Conservation (phyloP, 1,140 invertebrate species). For the Hydropsyche tenuis region DNA sequence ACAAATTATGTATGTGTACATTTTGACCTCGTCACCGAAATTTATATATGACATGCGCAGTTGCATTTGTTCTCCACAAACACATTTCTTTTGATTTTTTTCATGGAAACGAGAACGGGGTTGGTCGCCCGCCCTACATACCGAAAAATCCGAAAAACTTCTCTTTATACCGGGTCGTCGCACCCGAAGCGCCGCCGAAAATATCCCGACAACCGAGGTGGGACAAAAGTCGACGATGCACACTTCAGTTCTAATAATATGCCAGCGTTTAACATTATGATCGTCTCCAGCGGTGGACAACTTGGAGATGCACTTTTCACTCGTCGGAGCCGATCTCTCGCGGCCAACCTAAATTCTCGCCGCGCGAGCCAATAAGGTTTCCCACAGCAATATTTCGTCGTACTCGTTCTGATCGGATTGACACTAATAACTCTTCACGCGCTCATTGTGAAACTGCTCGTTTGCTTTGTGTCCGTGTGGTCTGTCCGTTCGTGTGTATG, state of each 20-base stretch:
- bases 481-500: neutral
- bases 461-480: neutral
- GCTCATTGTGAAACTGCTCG: constrained; percentile 46
- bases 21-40: too few species aligned
- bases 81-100: too few species aligned
- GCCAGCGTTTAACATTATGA: neutral
- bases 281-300: neutral
- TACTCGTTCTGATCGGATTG: constrained; percentile 47
- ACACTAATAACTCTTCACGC: constrained; percentile 49
- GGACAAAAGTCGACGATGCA: neutral
- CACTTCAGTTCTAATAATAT: neutral
- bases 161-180: neutral
- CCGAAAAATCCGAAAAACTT: neutral
- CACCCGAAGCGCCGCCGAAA: neutral
- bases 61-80: too few species aligned
- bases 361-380: constrained; percentile 35
- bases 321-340: neutral
- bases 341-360: constrained; percentile 37
- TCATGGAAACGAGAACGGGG: neutral
- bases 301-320: neutral
- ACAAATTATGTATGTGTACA: neutral
- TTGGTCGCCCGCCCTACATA: neutral
- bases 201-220: neutral
- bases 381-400: constrained; percentile 47
- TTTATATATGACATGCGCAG: too few species aligned